Evolutionary conservation across 1,140 invertebrate species (phyloP).

Genomic region (Musca vetustissima): DNA sequence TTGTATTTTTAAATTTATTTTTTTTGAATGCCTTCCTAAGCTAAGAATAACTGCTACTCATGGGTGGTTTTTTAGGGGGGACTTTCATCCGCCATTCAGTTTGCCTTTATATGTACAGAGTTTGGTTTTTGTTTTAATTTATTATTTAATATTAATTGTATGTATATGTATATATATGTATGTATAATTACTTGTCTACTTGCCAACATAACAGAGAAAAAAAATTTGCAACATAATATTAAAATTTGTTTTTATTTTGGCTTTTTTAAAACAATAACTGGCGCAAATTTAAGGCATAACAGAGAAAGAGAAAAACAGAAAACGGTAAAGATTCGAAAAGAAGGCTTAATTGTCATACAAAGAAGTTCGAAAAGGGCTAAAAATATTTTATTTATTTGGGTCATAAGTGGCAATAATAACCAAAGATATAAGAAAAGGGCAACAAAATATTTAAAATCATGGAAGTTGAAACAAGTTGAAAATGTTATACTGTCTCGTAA

Average conservation of each 20-base stretch:
- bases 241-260: too few relatives aligned
- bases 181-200: conserved; percentile 18
- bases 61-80: conserved; percentile 39
- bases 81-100: conserved; percentile 49
- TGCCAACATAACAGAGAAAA: neutral
- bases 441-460: too few relatives aligned
- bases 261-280: neutral
- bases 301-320: too few relatives aligned
- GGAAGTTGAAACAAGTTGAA: too few relatives aligned
- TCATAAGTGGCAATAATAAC: too few relatives aligned
- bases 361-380: too few relatives aligned
- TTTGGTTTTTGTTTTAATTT: conserved; percentile 21
- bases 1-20: neutral
- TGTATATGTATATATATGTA: conserved; percentile 21
- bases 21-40: neutral
- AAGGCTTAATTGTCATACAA: too few relatives aligned
- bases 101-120: conserved; percentile 38
- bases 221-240: neutral
- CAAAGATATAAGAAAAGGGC: too few relatives aligned
- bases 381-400: too few relatives aligned
- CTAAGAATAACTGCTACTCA: conserved; percentile 28
- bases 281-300: too few relatives aligned
- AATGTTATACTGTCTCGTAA: too few relatives aligned
- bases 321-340: too few relatives aligned
- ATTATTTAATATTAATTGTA: conserved; percentile 31